Percentiles rank a stretch among this genome's conserved stretches.
Conservation (phyloP, 2,113 vertebrate species). For the Notothenia coriiceps region DNA sequence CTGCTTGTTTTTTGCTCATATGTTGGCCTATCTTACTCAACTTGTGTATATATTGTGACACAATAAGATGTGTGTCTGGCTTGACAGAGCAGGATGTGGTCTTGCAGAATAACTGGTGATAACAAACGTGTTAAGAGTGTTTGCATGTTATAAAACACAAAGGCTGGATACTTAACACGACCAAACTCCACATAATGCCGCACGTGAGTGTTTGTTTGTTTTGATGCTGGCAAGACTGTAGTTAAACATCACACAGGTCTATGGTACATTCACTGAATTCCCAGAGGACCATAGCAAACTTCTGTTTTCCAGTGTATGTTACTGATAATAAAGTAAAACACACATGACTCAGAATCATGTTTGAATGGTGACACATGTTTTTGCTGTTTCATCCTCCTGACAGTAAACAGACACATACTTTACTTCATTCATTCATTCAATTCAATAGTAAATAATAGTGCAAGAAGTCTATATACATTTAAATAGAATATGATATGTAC, state of each 20-base stretch:
- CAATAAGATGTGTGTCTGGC: neutral
- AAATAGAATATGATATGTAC: too few relatives aligned
- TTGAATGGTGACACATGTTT: neutral
- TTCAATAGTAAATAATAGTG: too few relatives aligned
- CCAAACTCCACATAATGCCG: neutral
- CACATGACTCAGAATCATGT: neutral
- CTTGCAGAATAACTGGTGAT: conserved; percentile 1
- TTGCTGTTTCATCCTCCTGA: neutral
- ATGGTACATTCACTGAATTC: neutral
- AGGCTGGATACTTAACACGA: neutral
- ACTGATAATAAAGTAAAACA: neutral
- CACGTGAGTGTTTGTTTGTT: neutral
- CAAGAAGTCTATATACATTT: too few relatives aligned
- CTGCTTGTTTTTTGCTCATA: neutral
- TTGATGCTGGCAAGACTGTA: neutral
- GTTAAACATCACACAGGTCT: neutral
- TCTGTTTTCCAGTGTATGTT: neutral
- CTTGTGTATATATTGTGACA: neutral
- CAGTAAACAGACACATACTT: neutral
- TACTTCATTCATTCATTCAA: too few relatives aligned
- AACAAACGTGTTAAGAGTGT: neutral
- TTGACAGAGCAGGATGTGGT: conserved; percentile 54
- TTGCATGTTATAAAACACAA: neutral
- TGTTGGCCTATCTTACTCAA: neutral
- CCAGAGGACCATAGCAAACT: neutral